These are phyloP conservation scores for Cygnus olor DNA, from an alignment of 2,797 vertebrate species.

Conservation along the genomic window DNA sequence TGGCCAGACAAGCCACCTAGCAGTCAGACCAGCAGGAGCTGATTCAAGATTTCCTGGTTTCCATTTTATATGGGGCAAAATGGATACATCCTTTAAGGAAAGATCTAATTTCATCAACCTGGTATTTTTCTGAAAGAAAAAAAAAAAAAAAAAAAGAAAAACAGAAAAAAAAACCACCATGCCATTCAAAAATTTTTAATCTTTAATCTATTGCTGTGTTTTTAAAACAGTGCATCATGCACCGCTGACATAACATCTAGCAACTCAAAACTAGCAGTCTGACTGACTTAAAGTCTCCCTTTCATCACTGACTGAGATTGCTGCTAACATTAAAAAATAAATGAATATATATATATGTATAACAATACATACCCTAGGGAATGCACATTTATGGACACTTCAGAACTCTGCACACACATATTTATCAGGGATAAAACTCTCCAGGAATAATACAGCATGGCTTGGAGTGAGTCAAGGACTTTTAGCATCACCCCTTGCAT, in stretches of 20 bases:
- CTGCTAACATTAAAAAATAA: not conserved
- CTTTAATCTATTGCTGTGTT: not conserved
- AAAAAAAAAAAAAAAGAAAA: not conserved
- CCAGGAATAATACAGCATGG: not conserved
- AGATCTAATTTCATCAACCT: not conserved
- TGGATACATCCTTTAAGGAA: not conserved
- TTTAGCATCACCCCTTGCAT: not conserved
- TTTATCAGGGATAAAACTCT: not conserved
- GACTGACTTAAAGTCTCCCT: slow-evolving; percentile 3
- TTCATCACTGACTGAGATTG: slow-evolving; percentile 36
- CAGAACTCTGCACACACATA: not conserved
- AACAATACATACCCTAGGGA: not conserved
- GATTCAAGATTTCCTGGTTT: slow-evolving; percentile 30
- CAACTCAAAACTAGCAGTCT: not conserved
- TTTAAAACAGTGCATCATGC: not conserved
- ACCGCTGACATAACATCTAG: not conserved
- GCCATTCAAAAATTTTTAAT: not conserved
- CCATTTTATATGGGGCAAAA: not conserved
- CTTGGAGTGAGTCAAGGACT: not conserved
- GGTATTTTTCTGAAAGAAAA: not conserved
- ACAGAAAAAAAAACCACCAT: not conserved
- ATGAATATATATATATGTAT: too few relatives aligned
- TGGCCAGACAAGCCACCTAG: not conserved
- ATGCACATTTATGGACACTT: not conserved
- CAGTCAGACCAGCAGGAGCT: not conserved